A percentile compares a stretch with the other conserved stretches of the same genome.
phyloP scores from a whole-genome alignment of 2,797 vertebrate species.

The Oryzias sinensis region DNA sequence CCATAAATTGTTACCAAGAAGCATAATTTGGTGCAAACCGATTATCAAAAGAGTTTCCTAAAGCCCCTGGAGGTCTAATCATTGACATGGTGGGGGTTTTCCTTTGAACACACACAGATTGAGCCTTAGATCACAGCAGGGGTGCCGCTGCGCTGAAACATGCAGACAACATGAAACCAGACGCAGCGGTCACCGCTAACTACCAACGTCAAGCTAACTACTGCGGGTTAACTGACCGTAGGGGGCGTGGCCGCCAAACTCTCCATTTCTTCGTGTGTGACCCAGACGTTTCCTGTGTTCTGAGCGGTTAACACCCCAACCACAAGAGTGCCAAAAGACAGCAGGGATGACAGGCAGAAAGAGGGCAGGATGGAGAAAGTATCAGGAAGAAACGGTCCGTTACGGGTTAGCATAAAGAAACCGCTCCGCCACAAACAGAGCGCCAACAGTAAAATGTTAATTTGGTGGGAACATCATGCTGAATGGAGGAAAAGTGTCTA shows the following conservation, averaged over 20 bases:
- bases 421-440: not conserved
- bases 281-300: constrained; percentile 99
- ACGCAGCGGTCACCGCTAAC: constrained; percentile 56
- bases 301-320: constrained; percentile 72
- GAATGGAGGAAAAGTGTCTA: too few relatives aligned
- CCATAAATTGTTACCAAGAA: not conserved
- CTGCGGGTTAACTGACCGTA: constrained; percentile 88
- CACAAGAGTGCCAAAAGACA: constrained; percentile 38
- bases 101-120: not conserved
- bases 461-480: not conserved
- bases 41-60: too few relatives aligned
- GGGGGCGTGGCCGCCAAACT: constrained; percentile 91
- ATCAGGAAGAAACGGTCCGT: constrained; percentile 70
- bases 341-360: constrained; percentile 32
- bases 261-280: constrained; percentile 99
- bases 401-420: constrained; percentile 33
- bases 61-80: not conserved
- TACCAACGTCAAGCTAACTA: constrained; percentile 30
- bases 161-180: constrained; percentile 48
- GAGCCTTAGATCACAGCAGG: constrained; percentile 3
- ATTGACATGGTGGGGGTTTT: not conserved
- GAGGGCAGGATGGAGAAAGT: constrained; percentile 74
- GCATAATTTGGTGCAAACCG: too few relatives aligned
- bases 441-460: constrained; percentile 32
- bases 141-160: not conserved